A percentile compares a stretch with the other conserved stretches of the same genome.
Conservation (phyloP, 2,113 vertebrate genomes). For the Cyanistes caeruleus region DNA sequence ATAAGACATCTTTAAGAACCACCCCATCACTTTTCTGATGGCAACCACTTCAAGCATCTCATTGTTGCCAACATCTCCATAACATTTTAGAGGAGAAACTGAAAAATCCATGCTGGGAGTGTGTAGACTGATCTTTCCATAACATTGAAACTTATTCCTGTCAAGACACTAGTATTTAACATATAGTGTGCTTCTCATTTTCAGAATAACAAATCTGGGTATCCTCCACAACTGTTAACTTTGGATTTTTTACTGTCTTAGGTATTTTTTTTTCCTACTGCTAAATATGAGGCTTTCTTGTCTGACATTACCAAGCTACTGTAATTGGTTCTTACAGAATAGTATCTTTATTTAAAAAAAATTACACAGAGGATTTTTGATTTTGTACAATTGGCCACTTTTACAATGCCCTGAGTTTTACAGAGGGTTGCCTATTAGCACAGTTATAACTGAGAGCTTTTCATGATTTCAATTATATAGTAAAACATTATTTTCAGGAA, state of each 20-base stretch:
- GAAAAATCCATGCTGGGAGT: not conserved
- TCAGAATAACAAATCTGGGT: not conserved
- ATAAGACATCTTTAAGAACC: not conserved
- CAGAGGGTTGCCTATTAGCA: not conserved
- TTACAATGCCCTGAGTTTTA: not conserved
- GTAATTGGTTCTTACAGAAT: not conserved
- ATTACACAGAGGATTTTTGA: not conserved
- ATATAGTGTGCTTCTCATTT: not conserved
- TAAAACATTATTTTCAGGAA: constrained; percentile 31
- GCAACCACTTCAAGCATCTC: not conserved
- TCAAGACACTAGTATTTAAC: not conserved
- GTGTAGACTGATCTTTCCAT: not conserved
- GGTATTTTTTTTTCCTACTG: not conserved
- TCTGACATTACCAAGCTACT: not conserved
- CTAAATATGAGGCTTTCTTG: not conserved
- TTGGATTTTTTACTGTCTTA: not conserved
- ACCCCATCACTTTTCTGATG: not conserved
- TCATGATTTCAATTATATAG: constrained; percentile 30
- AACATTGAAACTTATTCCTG: not conserved
- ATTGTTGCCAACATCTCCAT: not conserved
- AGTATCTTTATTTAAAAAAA: not conserved
- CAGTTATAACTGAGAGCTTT: not conserved
- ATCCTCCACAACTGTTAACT: not conserved
- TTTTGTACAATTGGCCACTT: not conserved
- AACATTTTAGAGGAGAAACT: not conserved